Percentiles rank a stretch among this genome's conserved stretches.
Conservation (phyloP, 2,888 invertebrate genomes). For the Leptopterna dolabrata region DNA sequence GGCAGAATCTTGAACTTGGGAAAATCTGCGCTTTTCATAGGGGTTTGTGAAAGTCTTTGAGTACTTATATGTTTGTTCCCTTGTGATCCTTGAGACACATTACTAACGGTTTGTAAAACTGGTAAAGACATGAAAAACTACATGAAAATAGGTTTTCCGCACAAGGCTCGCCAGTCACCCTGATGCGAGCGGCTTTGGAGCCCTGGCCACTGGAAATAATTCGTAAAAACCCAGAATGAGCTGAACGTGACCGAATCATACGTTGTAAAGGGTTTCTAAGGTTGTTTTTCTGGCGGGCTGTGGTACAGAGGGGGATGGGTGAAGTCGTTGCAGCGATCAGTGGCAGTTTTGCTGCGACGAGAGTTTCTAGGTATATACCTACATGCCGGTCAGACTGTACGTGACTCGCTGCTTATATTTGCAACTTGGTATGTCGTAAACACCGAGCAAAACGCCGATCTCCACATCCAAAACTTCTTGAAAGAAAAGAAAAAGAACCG, state of each 20-base stretch:
- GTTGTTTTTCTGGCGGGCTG: not conserved
- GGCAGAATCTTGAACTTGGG: no score
- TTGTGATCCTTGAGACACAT: not conserved
- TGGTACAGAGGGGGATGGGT: not conserved
- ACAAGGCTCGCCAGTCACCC: not conserved
- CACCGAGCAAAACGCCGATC: no score
- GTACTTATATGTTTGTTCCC: no score
- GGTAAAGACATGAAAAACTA: not conserved
- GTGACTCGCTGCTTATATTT: not conserved
- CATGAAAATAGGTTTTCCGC: not conserved
- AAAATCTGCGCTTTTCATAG: no score
- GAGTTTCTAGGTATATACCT: not conserved
- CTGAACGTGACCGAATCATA: not conserved
- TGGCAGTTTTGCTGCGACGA: not conserved
- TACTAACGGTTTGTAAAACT: not conserved
- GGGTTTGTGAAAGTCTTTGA: no score
- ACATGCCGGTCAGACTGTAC: not conserved
- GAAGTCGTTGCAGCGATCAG: not conserved
- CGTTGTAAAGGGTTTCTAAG: not conserved
- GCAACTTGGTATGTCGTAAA: not conserved
- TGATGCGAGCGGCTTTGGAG: not conserved
- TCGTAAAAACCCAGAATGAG: not conserved
- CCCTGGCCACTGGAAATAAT: not conserved
- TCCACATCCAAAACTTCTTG: no score
- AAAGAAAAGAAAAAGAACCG: no score